Evolutionary conservation across 2,888 invertebrate species (phyloP).

Genomic region (Oxyscelio sp.): DNA sequence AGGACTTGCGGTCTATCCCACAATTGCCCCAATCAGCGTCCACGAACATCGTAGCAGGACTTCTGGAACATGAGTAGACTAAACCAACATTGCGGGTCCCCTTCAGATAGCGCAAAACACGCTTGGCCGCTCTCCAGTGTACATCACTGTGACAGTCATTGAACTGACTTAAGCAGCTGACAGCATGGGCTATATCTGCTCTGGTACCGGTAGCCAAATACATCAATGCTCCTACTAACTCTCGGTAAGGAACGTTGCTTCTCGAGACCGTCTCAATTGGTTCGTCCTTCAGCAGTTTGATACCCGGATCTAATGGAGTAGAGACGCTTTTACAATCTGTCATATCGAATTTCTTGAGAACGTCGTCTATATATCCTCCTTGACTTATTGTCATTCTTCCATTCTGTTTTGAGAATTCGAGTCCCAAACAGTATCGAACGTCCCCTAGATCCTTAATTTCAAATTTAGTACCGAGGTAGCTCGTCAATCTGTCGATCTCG

Average conservation of each 20-base stretch:
- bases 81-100: no score
- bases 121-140: constrained; percentile 31
- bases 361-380: constrained; percentile 50
- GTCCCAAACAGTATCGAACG: constrained; percentile 75
- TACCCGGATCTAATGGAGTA: neutral
- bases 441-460: constrained; percentile 72
- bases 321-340: neutral
- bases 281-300: neutral
- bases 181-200: neutral
- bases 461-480: constrained; percentile 53
- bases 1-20: constrained; percentile 73
- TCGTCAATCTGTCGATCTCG: constrained; percentile 43
- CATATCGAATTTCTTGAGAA: neutral
- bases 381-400: constrained; percentile 52
- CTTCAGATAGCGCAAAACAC: no score
- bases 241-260: constrained; percentile 12
- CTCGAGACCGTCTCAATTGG: no score
- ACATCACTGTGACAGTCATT: neutral
- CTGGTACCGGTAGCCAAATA: constrained; percentile 13
- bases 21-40: constrained; percentile 82
- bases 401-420: constrained; percentile 59
- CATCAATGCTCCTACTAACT: constrained; percentile 26
- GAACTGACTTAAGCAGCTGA: neutral
- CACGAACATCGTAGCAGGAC: constrained; percentile 73
- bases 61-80: constrained; percentile 43